Percentiles rank a stretch among this genome's conserved stretches.
Evolutionary conservation across 2,888 invertebrate genomes (phyloP).

Genomic region (Perizoma affinitatum): DNA sequence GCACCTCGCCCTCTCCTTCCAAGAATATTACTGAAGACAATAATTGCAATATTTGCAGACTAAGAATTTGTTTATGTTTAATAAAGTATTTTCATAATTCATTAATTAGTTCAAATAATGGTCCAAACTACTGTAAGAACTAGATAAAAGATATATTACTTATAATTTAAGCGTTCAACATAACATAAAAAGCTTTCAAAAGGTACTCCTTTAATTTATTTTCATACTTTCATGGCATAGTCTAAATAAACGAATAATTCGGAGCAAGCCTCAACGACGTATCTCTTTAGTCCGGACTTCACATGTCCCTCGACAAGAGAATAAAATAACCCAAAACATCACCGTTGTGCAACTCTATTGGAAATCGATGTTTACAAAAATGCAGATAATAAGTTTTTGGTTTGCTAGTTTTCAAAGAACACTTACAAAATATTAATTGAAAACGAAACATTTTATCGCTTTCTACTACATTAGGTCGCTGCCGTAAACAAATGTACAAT

Average conservation of each 20-base stretch:
- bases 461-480: not conserved
- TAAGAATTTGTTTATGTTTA: no score
- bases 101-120: no score
- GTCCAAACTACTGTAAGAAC: no score
- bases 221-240: no score
- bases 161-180: no score
- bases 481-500: not conserved
- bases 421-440: not conserved
- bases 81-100: no score
- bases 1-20: no score
- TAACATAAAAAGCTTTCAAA: no score
- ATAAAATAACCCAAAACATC: not conserved
- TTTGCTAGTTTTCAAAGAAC: not conserved
- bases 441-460: not conserved
- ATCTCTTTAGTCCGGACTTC: not conserved
- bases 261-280: not conserved
- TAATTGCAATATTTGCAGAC: no score
- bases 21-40: no score
- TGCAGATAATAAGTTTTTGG: not conserved
- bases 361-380: not conserved
- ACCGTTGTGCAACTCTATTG: not conserved
- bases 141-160: no score
- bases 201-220: no score
- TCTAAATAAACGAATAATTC: not conserved
- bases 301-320: not conserved